Base-by-base conservation (phyloP, 1,140 invertebrate genomes). In the Dendrolimus kikuchii region DNA sequence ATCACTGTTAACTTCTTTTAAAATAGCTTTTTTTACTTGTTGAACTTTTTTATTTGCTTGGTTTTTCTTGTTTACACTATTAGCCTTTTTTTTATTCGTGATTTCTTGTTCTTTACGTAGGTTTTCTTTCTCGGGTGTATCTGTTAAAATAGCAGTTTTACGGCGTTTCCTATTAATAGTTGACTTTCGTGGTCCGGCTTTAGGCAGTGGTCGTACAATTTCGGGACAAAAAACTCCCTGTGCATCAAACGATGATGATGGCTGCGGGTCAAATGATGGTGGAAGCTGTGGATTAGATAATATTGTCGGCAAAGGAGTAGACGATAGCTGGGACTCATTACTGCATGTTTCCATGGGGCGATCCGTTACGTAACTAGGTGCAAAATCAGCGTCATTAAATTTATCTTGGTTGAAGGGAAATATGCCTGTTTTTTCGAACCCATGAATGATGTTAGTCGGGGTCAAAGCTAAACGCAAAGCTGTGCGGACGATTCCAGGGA, bases 351-450 rank as follows among this genome's bases (percentile, higher is more conserved):
- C 4, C 43, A 8, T 45, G 38, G 36, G 43, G 6, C 51, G 45
- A 50, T 66, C 64, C 49, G 64, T 66, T 7, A 63, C 49, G 53
- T 7, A 58, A 50, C 53, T 7, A 9, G 7, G 10, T 10, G 40
- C n/a, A 50, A 65, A 64, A 58, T 68, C 62, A 47, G 60, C 55
- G 9, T 64, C 46, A n/a, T 50, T 39, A 40, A 68, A 68, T 38
- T 62, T 62, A 41, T 68, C 62, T 49, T 49, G 49, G 54, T 62
- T 68, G 4, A 61, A 61, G 10, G 54, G 48, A 6, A 6, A 55
- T 10, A 55, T 50, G 2, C 57, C 62, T 51, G 60, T 5, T 59
- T 44, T 49, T 51, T 55, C 42, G 48, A 68, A 68, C 55, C 66
- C 58, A 9, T 23, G 50, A 52, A 49, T 46, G 9, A 62, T 62